phyloP scores from a whole-genome alignment of 2,797 vertebrate species.

The Pagetopsis macropterus region DNA sequence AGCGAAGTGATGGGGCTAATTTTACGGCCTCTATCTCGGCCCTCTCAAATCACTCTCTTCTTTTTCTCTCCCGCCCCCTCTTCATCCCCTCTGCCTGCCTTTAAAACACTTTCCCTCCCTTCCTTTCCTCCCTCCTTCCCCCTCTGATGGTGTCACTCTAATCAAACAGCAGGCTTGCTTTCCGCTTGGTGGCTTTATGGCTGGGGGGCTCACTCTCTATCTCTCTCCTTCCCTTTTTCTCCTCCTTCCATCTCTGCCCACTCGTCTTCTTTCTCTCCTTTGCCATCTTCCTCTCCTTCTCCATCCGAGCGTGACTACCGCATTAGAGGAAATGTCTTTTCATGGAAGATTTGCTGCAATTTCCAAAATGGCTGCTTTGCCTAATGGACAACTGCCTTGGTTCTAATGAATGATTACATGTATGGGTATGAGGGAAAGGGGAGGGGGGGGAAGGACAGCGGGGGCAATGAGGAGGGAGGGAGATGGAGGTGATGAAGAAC shows the following conservation, averaged over 20 bases:
- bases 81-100: conserved; percentile 43
- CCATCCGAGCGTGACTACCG: conserved; percentile 84
- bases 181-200: conserved; percentile 89
- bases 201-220: conserved; percentile 76
- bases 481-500: conserved; percentile 49
- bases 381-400: conserved; percentile 90
- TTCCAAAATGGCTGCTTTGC: conserved; percentile 85
- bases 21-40: conserved; percentile 68
- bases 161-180: conserved; percentile 89
- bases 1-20: conserved; percentile 75
- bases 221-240: conserved; percentile 39
- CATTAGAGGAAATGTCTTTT: conserved; percentile 92
- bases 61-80: conserved; percentile 37
- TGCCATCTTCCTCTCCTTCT: conserved; percentile 64
- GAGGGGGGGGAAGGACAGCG: too few relatives aligned
- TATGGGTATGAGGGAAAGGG: conserved; percentile 44
- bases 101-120: conserved; percentile 52
- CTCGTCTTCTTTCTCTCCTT: conserved; percentile 53
- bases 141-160: conserved; percentile 81
- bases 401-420: conserved; percentile 83
- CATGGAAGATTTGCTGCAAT: conserved; percentile 90
- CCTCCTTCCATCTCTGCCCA: conserved; percentile 48
- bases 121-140: conserved; percentile 46
- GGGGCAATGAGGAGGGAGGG: not conserved
- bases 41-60: conserved; percentile 51